Conservation (phyloP, 2,888 invertebrate genomes). For the Ophion obscuratus region DNA sequence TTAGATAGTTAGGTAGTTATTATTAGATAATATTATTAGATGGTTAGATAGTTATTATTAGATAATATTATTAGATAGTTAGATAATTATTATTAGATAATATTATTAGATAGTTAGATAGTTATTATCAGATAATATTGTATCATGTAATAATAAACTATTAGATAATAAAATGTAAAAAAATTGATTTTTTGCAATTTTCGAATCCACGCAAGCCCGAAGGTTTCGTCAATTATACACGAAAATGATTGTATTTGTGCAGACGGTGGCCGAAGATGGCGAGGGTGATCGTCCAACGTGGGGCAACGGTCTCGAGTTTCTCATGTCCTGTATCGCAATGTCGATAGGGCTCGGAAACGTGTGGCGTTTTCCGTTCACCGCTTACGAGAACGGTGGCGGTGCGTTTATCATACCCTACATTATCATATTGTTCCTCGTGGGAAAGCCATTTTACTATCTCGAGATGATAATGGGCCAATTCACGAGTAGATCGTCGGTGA, state of each 20-base stretch:
- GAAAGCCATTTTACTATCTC: slow-evolving; percentile 93
- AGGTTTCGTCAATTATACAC: too few relatives aligned
- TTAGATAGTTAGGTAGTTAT: too few relatives aligned
- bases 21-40: too few relatives aligned
- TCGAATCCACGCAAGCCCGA: too few relatives aligned
- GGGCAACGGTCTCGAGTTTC: slow-evolving; percentile 87
- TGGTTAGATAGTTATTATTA: too few relatives aligned
- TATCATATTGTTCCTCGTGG: slow-evolving; percentile 88
- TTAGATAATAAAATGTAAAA: too few relatives aligned
- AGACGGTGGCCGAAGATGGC: slow-evolving; percentile 62
- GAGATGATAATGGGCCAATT: slow-evolving; percentile 95
- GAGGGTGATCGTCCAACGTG: slow-evolving; percentile 82
- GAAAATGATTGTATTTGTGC: neutral
- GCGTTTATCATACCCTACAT: slow-evolving; percentile 89
- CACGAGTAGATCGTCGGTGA: slow-evolving; percentile 91
- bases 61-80: too few relatives aligned
- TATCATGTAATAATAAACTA: too few relatives aligned
- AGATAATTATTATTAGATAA: too few relatives aligned
- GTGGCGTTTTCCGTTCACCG: slow-evolving; percentile 89
- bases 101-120: too few relatives aligned
- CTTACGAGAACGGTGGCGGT: slow-evolving; percentile 89
- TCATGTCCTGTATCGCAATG: slow-evolving; percentile 89
- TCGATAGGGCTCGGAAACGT: slow-evolving; percentile 89
- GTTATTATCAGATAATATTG: too few relatives aligned
- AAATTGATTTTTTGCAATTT: too few relatives aligned